Evolutionary conservation across 2,113 vertebrate genomes (phyloP).

Genomic region (Crotophaga sulcirostris): DNA sequence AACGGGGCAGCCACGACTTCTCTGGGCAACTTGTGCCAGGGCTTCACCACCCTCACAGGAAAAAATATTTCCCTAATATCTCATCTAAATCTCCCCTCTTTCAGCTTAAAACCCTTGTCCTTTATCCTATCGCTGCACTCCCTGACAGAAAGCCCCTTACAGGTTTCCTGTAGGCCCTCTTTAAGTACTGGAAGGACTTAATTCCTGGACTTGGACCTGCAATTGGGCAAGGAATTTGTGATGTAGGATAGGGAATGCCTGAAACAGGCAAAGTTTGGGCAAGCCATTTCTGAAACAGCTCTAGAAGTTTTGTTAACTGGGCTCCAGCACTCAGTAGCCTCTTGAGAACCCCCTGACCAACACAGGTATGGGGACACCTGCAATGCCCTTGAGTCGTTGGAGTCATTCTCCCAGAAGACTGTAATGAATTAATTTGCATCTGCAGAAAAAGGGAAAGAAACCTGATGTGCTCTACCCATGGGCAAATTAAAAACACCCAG

Average conservation of each 20-base stretch:
- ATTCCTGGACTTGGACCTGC: background rate
- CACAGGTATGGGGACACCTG: background rate
- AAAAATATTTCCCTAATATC: no score
- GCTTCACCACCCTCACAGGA: no score
- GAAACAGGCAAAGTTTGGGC: background rate
- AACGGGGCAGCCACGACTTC: no score
- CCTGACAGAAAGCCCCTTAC: no score
- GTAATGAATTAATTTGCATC: background rate
- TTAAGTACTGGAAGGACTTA: no score
- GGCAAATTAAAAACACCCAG: background rate
- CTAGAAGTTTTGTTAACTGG: background rate
- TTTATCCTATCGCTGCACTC: no score
- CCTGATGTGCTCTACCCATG: background rate
- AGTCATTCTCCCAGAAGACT: background rate
- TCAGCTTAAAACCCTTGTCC: no score
- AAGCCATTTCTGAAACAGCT: background rate
- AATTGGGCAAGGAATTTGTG: background rate
- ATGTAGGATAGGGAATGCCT: background rate
- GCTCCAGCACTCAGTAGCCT: background rate
- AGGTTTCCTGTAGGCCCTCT: no score
- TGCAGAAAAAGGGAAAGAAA: background rate
- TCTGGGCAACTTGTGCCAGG: no score
- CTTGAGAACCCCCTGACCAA: fast-evolving
- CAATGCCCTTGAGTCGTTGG: background rate
- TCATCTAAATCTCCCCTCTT: no score